phyloP scores from a whole-genome alignment of 2,113 vertebrate species.

The Alligator mississippiensis region DNA sequence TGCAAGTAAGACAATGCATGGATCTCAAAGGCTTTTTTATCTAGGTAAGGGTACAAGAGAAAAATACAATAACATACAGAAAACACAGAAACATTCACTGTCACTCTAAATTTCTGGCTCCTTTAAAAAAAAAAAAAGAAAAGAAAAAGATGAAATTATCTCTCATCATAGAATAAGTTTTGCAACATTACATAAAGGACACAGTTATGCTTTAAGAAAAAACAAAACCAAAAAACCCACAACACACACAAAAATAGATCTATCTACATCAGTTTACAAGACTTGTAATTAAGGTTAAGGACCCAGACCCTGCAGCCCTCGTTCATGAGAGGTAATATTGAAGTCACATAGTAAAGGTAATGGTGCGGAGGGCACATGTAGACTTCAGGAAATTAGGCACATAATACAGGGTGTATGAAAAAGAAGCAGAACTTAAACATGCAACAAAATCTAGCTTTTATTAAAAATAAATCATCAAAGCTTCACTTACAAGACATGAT shows the following conservation, averaged over 20 bases:
- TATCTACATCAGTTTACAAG: not conserved
- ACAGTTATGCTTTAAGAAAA: not conserved
- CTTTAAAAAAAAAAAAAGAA: not conserved
- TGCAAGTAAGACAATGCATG: conserved; percentile 87
- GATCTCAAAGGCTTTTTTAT: conserved; percentile 91
- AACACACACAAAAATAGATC: not conserved
- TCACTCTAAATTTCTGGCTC: not conserved
- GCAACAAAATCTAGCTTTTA: not conserved
- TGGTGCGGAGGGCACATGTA: not conserved
- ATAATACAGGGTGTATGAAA: not conserved
- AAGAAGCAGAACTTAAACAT: not conserved
- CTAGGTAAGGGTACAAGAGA: conserved; percentile 71
- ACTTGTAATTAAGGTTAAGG: not conserved
- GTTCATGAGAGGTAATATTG: not conserved
- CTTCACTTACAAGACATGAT: conserved; percentile 90
- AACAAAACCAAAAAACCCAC: too few relatives aligned
- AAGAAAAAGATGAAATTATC: not conserved
- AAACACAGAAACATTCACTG: not conserved
- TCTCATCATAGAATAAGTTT: not conserved
- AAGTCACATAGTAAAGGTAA: not conserved
- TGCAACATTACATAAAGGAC: not conserved
- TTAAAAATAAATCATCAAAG: not conserved
- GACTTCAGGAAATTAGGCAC: not conserved
- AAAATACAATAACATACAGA: not conserved
- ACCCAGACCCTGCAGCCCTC: not conserved